Base-by-base conservation (phyloP, 1,140 invertebrate species). In the fruit fly (Drosophila melanogaster) region DNA sequence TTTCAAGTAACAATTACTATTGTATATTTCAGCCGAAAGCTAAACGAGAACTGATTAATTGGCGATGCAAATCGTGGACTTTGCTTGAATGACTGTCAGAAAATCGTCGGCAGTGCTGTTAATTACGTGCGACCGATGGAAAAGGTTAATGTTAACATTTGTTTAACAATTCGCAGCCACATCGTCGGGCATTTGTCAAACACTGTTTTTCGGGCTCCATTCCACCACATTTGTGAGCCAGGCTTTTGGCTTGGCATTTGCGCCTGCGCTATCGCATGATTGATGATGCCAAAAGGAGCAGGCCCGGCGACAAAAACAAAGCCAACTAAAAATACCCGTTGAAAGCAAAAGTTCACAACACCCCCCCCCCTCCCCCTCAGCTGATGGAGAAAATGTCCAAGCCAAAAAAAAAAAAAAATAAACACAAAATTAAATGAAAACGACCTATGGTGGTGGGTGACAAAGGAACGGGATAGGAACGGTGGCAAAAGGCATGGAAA, bases 181-280 rank as follows among this genome's bases (percentile, higher is more conserved):
- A 22, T 26, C 44, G 24, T 17, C 47, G 47, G 49, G 49, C 30
- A 51, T 51, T 43, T 12, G 43, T 12, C 24, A 3, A 64, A 43
- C 41, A 35, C 40, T 50, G 50, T 62, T 69, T 79, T 57, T 73
- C 17, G 41, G 56, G 15, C 55, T 47, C 44, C 47, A 24, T 40
- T 41, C 53, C 59, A 8, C 26, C 59, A 41, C 19, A 30, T 30
- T 49, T 47, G 19, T 33, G 33, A 57, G 71, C 50, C 40, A 46
- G 62, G 55, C 30, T 56, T 67, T 55, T 55, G 58, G 66, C 38
- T 50, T 30, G 59, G 64, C 77, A 55, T 76, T 80, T 81, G 77
- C 77, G 77, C 77, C 77, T 80, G 77, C 77, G 77, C 77, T 58
- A 58, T 61, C 44, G 61, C 64, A 76, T 80, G 77, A 80, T 80